Evolutionary conservation across 2,797 vertebrate genomes (phyloP).

Genomic region (Sitta carolinensis): DNA sequence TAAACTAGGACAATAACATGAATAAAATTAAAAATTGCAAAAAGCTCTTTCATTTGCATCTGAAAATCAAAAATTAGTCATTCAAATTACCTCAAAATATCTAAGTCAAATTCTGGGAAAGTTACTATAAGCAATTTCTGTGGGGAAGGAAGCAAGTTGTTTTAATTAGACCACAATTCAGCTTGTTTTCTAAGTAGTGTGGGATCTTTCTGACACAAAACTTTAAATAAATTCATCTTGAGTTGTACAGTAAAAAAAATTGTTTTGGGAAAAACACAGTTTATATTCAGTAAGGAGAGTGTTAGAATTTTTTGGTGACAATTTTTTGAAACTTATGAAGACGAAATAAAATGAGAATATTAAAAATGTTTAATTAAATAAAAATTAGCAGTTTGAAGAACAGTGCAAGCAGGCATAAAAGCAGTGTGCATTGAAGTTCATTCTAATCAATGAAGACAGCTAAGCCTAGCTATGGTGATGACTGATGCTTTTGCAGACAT

Average conservation of each 20-base stretch:
- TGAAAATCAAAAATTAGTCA: neutral
- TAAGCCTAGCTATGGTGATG: too few relatives aligned
- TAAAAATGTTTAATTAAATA: neutral
- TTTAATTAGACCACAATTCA: neutral
- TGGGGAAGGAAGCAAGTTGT: neutral
- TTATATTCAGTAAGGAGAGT: neutral
- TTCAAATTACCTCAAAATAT: neutral
- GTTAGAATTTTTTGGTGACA: neutral
- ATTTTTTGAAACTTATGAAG: neutral
- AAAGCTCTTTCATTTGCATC: neutral
- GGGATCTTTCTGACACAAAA: neutral
- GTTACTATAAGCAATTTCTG: neutral
- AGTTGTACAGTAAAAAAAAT: neutral
- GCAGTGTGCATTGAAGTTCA: neutral
- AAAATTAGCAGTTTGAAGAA: neutral
- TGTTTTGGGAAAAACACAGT: neutral
- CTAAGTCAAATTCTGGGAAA: neutral
- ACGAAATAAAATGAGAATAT: neutral
- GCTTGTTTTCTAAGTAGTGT: neutral
- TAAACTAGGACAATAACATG: neutral
- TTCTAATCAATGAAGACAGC: neutral
- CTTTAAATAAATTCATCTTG: neutral
- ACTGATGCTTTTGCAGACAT: neutral
- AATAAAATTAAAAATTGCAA: neutral
- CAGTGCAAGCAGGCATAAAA: neutral